A percentile compares a stretch with the other conserved stretches of the same genome.
phyloP scores from a whole-genome alignment of 2,888 invertebrate genomes.

The Hymenopus coronatus region DNA sequence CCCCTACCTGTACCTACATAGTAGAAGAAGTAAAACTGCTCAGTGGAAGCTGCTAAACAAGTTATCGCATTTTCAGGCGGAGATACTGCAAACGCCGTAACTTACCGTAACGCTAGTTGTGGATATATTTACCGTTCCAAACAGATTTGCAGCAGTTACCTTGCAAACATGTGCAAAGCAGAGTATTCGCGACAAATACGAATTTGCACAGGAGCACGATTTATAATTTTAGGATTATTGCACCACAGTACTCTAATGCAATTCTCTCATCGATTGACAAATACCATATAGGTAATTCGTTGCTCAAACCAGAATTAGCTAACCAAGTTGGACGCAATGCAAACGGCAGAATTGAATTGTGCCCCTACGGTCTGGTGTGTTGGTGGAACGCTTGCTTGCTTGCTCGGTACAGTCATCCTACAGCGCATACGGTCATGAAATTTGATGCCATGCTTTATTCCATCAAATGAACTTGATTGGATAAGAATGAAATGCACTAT shows the following conservation, averaged over 20 bases:
- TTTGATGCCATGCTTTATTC: neutral
- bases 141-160: neutral
- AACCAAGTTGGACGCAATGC: neutral
- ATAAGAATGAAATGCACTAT: neutral
- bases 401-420: neutral
- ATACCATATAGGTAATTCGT: neutral
- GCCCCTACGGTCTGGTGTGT: neutral
- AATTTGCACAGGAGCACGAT: neutral
- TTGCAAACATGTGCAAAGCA: neutral
- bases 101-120: too few species aligned
- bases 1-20: too few species aligned
- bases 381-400: neutral
- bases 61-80: too few species aligned
- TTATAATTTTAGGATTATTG: neutral
- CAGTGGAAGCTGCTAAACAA: too few species aligned
- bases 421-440: neutral
- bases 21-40: too few species aligned
- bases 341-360: neutral
- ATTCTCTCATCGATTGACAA: constrained; percentile 2
- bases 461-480: neutral
- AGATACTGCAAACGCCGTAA: neutral
- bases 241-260: neutral
- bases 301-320: neutral
- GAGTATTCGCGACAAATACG: neutral
- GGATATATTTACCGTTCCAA: neutral